Evolutionary conservation across 2,113 vertebrate genomes (phyloP), one percentile per base, ranked within the genome.

Genomic region (Aegithalos caudatus): DNA sequence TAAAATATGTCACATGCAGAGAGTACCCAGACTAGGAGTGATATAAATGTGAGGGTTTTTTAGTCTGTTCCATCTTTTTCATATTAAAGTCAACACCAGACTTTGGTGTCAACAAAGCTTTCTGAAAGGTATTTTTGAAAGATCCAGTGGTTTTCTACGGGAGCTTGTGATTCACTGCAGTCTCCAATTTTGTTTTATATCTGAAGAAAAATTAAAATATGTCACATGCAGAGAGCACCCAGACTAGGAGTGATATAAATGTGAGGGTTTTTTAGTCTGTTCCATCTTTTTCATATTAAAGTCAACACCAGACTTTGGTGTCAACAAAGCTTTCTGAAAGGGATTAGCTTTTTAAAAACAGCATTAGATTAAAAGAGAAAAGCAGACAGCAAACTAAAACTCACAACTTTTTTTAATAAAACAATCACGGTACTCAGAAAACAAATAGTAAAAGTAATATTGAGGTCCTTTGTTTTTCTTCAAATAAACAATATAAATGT

Each of bases 231-330:
- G 20, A 71, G 8, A 54, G 17, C 2, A 25, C 5, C 9, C n/a
- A 84, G 14, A 27, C 9, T 47, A 28, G 53, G 11, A 47, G 5
- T 24, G 8, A 44, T 64, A 66, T 4, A 87, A 64, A 71, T 33
- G 7, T 29, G 14, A 0, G 1, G 1, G 0, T n/a, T 48, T 51
- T 93, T 71, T 11, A 70, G 5, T 79, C 47, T 35, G 2, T 15
- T 72, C 13, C 35, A 45, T 45, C 15, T 54, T 73, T 81, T 79
- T 51, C 10, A 17, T 4, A 29, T 5, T 79, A 28, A 66, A 78
- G 40, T 45, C 16, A 86, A 54, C 64, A 72, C 10, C 54, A 76
- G 65, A 65, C 12, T 84, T 74, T 66, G 24, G 7, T 40, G 25
- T 48, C 54, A 91, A 51, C 28, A 93, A 85, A 45, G 8, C 2